A percentile compares a stretch with the other conserved stretches of the same genome.
Conservation (phyloP, 2,113 vertebrate species). For the Vidua macroura region DNA sequence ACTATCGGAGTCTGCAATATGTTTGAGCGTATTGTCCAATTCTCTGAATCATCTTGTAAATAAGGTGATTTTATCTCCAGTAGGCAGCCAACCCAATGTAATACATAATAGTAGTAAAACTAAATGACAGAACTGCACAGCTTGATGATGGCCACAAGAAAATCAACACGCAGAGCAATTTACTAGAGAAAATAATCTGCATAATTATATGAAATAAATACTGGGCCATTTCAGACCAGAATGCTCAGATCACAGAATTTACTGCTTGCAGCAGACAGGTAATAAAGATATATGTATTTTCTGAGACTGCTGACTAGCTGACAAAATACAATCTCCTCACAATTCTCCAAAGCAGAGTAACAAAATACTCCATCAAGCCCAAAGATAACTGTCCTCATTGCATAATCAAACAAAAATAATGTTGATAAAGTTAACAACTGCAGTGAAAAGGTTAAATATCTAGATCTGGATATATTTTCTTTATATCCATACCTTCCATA, state of each 20-base stretch:
- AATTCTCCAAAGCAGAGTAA: not conserved
- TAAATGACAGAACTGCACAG: not conserved
- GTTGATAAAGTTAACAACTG: not conserved
- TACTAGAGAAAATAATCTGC: not conserved
- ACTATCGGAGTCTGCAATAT: not conserved
- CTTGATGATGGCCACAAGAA: not conserved
- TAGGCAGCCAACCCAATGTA: not conserved
- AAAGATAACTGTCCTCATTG: not conserved
- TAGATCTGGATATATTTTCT: not conserved
- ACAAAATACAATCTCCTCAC: not conserved
- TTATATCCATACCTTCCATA: not conserved
- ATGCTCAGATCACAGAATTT: not conserved
- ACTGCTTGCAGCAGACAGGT: not conserved
- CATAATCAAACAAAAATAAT: not conserved
- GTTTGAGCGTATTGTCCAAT: not conserved
- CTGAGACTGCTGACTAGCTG: not conserved
- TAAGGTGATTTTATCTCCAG: not conserved
- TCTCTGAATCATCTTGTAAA: not conserved
- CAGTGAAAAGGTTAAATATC: not conserved
- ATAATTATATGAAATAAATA: not conserved
- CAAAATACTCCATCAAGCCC: not conserved
- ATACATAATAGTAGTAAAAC: not conserved
- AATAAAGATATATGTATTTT: not conserved
- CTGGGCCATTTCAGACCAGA: not conserved
- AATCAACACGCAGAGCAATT: not conserved